Evolutionary conservation across 2,113 vertebrate species (phyloP).

Genomic region (Phycodurus eques): DNA sequence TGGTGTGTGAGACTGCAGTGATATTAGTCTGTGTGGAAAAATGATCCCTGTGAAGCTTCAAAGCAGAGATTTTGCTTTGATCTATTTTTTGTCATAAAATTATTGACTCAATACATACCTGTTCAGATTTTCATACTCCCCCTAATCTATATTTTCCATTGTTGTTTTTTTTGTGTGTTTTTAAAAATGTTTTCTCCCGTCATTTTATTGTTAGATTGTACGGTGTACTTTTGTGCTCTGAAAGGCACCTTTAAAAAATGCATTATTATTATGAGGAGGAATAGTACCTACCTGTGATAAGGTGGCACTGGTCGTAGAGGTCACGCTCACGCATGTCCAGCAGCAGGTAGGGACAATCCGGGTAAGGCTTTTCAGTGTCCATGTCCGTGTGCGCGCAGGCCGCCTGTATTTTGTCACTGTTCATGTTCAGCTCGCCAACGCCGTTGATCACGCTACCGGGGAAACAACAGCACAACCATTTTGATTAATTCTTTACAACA

Average conservation of each 20-base stretch:
- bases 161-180: neutral
- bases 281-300: constrained; percentile 80
- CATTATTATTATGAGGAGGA: neutral
- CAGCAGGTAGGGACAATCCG: constrained; percentile 90
- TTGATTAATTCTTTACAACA: neutral
- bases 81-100: too few relatives aligned
- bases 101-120: too few relatives aligned
- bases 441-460: constrained; percentile 85
- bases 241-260: neutral
- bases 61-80: too few relatives aligned
- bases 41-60: too few relatives aligned
- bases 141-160: neutral
- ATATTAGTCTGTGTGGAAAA: too few relatives aligned
- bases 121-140: neutral
- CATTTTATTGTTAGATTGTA: neutral
- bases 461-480: neutral
- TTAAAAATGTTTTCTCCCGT: neutral
- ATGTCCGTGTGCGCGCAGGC: neutral
- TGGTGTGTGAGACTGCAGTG: too few relatives aligned
- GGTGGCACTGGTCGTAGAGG: constrained; percentile 84
- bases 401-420: constrained; percentile 63
- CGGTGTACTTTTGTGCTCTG: neutral
- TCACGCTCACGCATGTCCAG: constrained; percentile 88
- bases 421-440: constrained; percentile 86
- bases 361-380: constrained; percentile 75